These are phyloP conservation scores for Stenotaenia linearis DNA, from an alignment of 2,888 invertebrate species.

Conservation along the genomic window DNA sequence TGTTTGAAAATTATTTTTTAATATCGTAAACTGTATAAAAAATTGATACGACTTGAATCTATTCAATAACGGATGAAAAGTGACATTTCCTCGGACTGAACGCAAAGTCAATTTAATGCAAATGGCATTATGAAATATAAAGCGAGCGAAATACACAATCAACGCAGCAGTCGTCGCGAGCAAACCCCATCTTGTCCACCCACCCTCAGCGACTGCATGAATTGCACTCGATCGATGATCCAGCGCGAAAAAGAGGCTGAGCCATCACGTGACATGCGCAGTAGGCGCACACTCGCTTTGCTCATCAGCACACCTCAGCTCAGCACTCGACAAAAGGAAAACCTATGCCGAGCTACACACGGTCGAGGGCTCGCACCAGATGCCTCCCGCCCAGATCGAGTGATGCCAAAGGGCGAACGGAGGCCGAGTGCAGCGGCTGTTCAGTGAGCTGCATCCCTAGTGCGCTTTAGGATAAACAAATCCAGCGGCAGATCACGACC, in stretches of 20 bases:
- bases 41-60: not conserved
- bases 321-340: not conserved
- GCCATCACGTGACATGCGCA: not conserved
- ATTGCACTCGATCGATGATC: not conserved
- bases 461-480: not conserved
- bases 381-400: not conserved
- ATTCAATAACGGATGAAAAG: not conserved
- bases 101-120: not conserved
- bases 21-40: no score
- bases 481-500: not conserved
- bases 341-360: not conserved
- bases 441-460: not conserved
- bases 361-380: not conserved
- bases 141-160: not conserved
- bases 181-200: not conserved
- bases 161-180: not conserved
- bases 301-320: not conserved
- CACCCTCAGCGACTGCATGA: not conserved
- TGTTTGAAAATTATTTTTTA: no score
- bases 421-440: not conserved
- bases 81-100: not conserved
- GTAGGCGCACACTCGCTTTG: not conserved
- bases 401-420: not conserved
- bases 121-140: not conserved
- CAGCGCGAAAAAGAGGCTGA: not conserved